These are phyloP conservation scores for Alexandromys fortis DNA, from an alignment of 2,113 vertebrate species.

Conservation along the genomic window DNA sequence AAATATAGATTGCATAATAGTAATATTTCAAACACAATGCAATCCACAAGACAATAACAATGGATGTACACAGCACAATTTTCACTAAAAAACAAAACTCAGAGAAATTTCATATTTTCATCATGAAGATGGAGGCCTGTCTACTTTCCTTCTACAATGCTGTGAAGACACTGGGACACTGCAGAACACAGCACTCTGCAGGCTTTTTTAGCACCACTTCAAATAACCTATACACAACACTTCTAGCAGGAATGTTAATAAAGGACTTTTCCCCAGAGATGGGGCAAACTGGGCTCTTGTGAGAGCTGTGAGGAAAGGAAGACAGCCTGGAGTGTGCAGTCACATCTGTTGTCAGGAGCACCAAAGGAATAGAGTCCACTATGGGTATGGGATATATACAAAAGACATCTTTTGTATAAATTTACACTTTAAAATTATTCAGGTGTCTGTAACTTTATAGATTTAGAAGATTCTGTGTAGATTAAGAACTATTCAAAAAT, in stretches of 20 bases:
- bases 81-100: not conserved
- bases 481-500: not conserved
- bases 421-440: not conserved
- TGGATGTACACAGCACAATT: not conserved
- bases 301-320: not conserved
- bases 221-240: not conserved
- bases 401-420: not conserved
- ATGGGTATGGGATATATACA: not conserved
- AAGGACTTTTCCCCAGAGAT: not conserved
- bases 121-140: no score
- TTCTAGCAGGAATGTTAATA: not conserved
- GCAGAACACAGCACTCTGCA: not conserved
- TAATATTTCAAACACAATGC: not conserved
- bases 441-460: not conserved
- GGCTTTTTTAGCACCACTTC: not conserved
- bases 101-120: not conserved
- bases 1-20: not conserved
- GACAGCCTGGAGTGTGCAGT: not conserved
- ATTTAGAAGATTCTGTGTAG: not conserved
- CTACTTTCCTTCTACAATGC: not conserved
- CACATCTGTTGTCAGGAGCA: not conserved
- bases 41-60: not conserved
- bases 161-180: not conserved
- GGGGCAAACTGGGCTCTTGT: not conserved
- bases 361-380: not conserved